Evolutionary conservation across 2,888 invertebrate species (phyloP), one percentile per base, ranked within the genome.

Genomic region (Acleris laterana): DNA sequence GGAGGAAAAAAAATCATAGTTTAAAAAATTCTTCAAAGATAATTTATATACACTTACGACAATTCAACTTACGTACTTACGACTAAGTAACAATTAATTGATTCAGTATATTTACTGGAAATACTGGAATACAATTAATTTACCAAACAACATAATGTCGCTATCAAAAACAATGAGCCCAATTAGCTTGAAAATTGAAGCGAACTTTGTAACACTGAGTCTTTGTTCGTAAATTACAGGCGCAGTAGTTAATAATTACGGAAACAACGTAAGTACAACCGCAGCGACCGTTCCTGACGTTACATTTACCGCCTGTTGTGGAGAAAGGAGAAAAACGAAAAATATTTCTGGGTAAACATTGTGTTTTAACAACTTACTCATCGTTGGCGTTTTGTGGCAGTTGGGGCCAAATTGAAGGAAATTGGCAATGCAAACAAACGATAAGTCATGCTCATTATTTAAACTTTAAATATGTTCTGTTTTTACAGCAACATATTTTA

Each of bases 191-290:
- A 38, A 38, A 38, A 38, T 38, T 38, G 17, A 11, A 64, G 60
- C 50, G 25, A 20, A 44, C 49, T 61, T 55, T 60, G 50, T 53
- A 53, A 58, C 38, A 25, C 17, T 46, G 60, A 28, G 55, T 28
- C 61, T 61, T 59, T 65, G 61, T 61, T 50, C 22, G 56, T 9
- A 61, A 65, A 65, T 56, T 61, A 65, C 61, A 65, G 65, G 53
- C 53, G 3, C 22, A 61, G 32, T 56, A 61, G 65, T 59, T 20
- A 55, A 20, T 61, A 61, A 65, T 65, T 65, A 65, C 49, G 13
- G 52, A 5, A 48, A 42, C 17, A 55, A 42, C 9, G 17, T 38
- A 38, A 38, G 38, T 38, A 13, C 13, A 13, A 65, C 59, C 60
- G 50, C 50, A 49, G 44, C 22, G n/a, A 50, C 61, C 25, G 22